Conservation (phyloP, 2,113 vertebrate species). For the Bubo bubo region DNA sequence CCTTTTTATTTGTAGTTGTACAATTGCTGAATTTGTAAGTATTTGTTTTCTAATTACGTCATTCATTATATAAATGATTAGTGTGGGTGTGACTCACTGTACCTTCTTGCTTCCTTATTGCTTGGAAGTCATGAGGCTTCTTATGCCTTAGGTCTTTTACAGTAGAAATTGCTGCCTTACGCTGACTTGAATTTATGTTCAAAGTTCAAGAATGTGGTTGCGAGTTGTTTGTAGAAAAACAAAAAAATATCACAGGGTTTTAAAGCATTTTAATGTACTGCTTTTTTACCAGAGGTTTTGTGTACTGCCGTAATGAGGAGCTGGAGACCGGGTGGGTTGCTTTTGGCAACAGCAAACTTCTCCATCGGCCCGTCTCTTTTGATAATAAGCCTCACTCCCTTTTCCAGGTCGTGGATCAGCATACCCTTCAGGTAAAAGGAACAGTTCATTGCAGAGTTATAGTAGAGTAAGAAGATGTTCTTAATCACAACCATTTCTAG, state of each 20-base stretch:
- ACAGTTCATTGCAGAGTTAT: background rate
- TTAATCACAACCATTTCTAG: background rate
- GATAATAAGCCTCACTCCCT: conserved; percentile 96
- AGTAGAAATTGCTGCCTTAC: background rate
- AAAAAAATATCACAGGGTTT: background rate
- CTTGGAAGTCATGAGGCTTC: background rate
- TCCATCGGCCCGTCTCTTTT: conserved; percentile 93
- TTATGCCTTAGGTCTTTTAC: background rate
- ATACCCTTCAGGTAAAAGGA: conserved; percentile 91
- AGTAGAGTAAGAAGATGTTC: background rate
- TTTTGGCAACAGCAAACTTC: conserved; percentile 84
- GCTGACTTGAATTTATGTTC: background rate
- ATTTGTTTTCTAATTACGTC: conserved; percentile 8
- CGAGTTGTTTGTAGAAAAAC: background rate
- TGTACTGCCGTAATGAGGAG: conserved; percentile 96
- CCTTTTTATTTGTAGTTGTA: background rate
- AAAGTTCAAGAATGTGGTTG: background rate
- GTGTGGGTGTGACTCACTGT: background rate
- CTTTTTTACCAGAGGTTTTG: conserved; percentile 86
- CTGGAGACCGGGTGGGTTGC: conserved; percentile 94
- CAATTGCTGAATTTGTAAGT: background rate
- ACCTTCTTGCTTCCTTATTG: background rate
- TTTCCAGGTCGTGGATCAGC: conserved; percentile 95
- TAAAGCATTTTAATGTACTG: background rate
- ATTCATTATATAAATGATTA: background rate